These are phyloP conservation scores for Centropus unirufus DNA, from an alignment of 2,113 vertebrate species.

Conservation along the genomic window DNA sequence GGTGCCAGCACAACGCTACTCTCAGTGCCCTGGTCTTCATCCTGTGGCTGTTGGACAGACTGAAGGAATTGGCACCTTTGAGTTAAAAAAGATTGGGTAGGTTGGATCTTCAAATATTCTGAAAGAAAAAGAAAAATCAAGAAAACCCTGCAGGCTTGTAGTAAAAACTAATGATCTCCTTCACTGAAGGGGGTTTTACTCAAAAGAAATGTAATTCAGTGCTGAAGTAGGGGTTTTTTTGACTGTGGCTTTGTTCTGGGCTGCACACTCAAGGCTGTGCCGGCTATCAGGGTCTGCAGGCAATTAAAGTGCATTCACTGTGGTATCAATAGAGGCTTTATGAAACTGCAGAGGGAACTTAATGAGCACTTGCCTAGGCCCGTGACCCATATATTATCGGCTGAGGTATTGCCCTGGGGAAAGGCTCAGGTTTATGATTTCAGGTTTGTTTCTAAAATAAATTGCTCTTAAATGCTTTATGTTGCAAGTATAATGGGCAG, in stretches of 20 bases:
- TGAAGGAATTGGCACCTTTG: neutral
- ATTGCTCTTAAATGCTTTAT: neutral
- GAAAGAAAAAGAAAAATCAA: neutral
- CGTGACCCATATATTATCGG: neutral
- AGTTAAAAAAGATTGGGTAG: neutral
- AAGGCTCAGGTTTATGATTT: neutral
- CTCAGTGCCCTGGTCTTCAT: fast-evolving
- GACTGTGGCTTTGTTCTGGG: neutral
- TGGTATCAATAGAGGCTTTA: neutral
- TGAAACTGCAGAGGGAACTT: neutral
- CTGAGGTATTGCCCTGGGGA: neutral
- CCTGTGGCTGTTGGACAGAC: neutral
- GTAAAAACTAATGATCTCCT: neutral
- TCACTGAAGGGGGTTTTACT: neutral
- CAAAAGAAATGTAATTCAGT: neutral
- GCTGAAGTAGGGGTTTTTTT: neutral
- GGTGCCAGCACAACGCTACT: neutral
- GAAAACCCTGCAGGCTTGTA: neutral
- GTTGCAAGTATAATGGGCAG: neutral
- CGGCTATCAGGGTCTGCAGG: neutral
- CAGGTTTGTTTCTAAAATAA: neutral
- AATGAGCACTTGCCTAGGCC: neutral
- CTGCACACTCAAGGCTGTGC: neutral
- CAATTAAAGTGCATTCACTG: neutral
- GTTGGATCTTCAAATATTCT: neutral